phyloP scores from a whole-genome alignment of 2,797 vertebrate species.

The Nyctibius grandis region DNA sequence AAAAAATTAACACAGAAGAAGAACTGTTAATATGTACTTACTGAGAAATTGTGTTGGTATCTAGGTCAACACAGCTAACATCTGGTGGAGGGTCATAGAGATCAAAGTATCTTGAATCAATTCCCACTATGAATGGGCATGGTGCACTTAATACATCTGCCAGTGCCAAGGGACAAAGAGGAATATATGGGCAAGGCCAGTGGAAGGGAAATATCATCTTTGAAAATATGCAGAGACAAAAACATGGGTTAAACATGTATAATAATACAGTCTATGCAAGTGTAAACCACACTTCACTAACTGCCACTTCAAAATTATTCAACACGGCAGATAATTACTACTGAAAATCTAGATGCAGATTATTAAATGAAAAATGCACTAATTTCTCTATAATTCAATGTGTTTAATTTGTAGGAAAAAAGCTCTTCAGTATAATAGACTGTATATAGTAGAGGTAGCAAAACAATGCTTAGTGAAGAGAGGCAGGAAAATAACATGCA shows the following conservation, averaged over 20 bases:
- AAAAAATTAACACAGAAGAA: not conserved
- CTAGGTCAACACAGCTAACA: slow-evolving; percentile 97
- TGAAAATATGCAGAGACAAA: slow-evolving; percentile 36
- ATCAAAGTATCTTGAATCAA: slow-evolving; percentile 98
- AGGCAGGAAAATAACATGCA: not conserved
- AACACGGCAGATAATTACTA: not conserved
- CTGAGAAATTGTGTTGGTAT: slow-evolving; percentile 99
- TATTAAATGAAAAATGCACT: not conserved
- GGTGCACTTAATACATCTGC: slow-evolving; percentile 96
- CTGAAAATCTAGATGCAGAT: not conserved
- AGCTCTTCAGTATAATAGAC: not conserved
- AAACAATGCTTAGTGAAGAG: not conserved
- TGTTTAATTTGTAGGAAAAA: not conserved
- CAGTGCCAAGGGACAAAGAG: slow-evolving; percentile 93
- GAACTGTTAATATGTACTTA: slow-evolving; percentile 74
- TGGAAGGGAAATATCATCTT: slow-evolving; percentile 99
- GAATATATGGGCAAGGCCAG: slow-evolving; percentile 98
- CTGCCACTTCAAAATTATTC: not conserved
- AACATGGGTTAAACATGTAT: not conserved
- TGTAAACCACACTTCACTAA: not conserved
- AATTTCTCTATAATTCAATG: not conserved
- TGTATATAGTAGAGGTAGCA: not conserved
- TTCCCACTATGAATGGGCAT: slow-evolving; percentile 96
- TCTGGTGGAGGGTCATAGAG: slow-evolving; percentile 95
- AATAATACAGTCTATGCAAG: not conserved